Evolutionary conservation across 1,140 invertebrate genomes (phyloP), one percentile per base, ranked within the genome.

Genomic region (Lasioglossum albipes): DNA sequence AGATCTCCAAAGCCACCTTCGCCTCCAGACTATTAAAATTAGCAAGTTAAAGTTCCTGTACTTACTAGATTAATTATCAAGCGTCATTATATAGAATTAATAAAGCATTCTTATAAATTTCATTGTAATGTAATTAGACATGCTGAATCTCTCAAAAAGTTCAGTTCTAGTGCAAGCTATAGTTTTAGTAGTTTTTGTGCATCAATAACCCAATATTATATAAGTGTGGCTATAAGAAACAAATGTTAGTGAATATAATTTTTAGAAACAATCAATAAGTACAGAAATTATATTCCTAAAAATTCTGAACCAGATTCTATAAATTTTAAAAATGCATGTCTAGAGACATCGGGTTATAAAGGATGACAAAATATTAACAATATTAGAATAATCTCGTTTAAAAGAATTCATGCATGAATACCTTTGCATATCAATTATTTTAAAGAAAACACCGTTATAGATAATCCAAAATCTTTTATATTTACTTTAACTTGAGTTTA

Each of bases 291-390:
- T 62, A 49, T 45, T 22, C 18, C n/a, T 3, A 16, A 4, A 49
- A 9, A 49, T 62, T 62, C 18, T 45, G 16, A 71, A 22, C 20
- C 59, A 9, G 18, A 10, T 22, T 57, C 20, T 22, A 36, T 67
- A 36, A 27, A 74, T 27, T 79, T 27, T 81, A 36, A 83, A 71
- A 81, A 76, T 94, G 94, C 93, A 88, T 92, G 94, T 95, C 94
- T 91, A 95, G 94, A 84, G 94, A 95, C 89, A 95, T 93, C 94
- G 95, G 91, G 78, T 75, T 83, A 83, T 84, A 89, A 90, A 85
- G 84, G 54, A 84, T 89, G 75, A 83, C 88, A 83, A 89, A 83
- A 89, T 89, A 89, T 89, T 84, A 89, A 84, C 79, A 88, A 66
- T 88, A 71, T 42, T 9, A 83, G 22, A 67, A 82, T 16, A 62